These are phyloP conservation scores for Exaiptasia diaphana DNA, from an alignment of 64 coral and sea anemone genomes.

Conservation along the genomic window DNA sequence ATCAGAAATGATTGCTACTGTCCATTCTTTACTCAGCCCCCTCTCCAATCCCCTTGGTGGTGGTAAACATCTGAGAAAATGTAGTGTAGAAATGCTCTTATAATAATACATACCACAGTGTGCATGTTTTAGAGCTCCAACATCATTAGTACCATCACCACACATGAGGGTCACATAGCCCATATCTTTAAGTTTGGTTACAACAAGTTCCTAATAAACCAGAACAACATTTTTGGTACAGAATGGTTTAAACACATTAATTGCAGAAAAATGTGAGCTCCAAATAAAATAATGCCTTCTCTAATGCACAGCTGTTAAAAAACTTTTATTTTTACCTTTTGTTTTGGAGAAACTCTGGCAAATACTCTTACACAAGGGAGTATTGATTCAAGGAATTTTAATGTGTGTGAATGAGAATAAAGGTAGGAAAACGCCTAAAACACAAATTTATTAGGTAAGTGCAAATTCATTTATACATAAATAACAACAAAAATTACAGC, in stretches of 20 bases:
- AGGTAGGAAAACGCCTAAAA: slow-evolving; percentile 84
- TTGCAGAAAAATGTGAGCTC: neutral
- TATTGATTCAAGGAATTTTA: slow-evolving; percentile 60
- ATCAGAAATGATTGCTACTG: no score
- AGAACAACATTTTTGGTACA: neutral
- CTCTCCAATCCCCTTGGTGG: no score
- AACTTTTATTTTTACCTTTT: slow-evolving; percentile 53
- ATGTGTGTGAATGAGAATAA: slow-evolving; percentile 27
- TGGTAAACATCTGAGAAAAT: no score
- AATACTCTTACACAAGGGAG: slow-evolving; percentile 76
- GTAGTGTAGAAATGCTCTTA: no score
- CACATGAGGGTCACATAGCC: slow-evolving; percentile 94
- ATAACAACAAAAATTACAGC: neutral
- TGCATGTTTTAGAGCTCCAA: slow-evolving; percentile 96
- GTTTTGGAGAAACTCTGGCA: slow-evolving; percentile 93
- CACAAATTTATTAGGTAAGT: no score
- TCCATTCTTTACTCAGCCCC: no score
- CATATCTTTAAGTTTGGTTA: slow-evolving; percentile 86
- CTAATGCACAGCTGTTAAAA: neutral
- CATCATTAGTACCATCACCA: slow-evolving; percentile 95
- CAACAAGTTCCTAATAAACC: slow-evolving; percentile 69
- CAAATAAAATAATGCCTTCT: neutral
- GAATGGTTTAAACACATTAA: neutral
- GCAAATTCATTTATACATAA: neutral
- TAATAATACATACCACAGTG: slow-evolving; percentile 73